Evolutionary conservation across 2,797 vertebrate genomes (phyloP), one percentile per base, ranked within the genome.

Genomic region (Microcaecilia unicolor): DNA sequence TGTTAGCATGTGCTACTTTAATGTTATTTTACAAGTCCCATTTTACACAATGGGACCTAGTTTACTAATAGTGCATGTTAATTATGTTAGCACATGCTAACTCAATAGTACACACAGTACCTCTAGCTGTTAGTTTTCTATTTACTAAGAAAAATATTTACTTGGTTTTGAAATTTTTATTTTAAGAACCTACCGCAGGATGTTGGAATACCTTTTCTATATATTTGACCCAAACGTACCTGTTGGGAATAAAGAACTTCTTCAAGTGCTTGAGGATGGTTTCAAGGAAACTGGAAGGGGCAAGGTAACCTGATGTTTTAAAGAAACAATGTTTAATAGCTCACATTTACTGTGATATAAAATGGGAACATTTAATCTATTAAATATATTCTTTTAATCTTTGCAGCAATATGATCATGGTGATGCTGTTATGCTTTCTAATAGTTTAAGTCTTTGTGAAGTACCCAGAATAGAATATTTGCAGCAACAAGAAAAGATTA

Each of bases 181-280:
- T 47, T 49, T 45, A 48, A 90, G 83, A 48, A 81, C 66, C 64
- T 79, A 74, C 61, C 86, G 55, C 55, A 78, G 75, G 37, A 73
- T 64, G 46, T 47, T 85, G 47, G 85, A 93, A 34, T 84, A 81
- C 58, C 81, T 94, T 33, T 90, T 90, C 70, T 86, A 87, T 25
- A 20, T 78, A 8, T 46, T 71, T 40, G 80, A 88, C 45, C 73
- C 81, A 31, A 70, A 82, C 52, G 43, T 45, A 34, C 39, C 45
- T 13, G 34, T 58, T 31, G 79, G 83, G 48, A 79, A 69, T 35
- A 78, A 83, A 19, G 76, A 86, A 15, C 61, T 86, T 34, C 52
- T 89, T 5, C 40, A 65, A 28, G 76, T 90, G 48, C 41, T 87
- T 33, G 85, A 90, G 54, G 69, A 80, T 38, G 86, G 85, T 22